Evolutionary conservation across 2,113 vertebrate genomes (phyloP).

Genomic region (Limnothrissa miodon): DNA sequence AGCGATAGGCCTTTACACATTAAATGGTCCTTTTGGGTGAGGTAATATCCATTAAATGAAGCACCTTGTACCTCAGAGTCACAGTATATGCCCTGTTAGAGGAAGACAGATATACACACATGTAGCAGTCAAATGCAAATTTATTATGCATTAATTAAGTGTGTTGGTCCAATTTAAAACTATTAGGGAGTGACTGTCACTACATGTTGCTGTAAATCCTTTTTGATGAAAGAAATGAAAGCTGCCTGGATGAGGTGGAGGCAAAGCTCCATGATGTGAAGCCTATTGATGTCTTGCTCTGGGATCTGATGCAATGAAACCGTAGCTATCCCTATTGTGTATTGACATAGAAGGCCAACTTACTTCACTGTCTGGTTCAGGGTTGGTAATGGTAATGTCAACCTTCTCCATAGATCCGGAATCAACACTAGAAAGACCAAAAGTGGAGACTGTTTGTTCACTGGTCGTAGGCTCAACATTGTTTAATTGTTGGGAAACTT

Average conservation of each 20-base stretch:
- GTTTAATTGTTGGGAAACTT: background rate
- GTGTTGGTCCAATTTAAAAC: no score
- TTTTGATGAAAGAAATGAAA: no score
- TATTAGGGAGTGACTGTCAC: no score
- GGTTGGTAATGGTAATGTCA: background rate
- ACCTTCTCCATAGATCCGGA: background rate
- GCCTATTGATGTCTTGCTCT: background rate
- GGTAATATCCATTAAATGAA: slow-evolving; percentile 55
- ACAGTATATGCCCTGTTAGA: background rate
- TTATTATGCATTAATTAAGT: background rate
- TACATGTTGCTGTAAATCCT: no score
- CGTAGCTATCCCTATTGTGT: background rate
- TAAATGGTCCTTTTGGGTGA: slow-evolving; percentile 69
- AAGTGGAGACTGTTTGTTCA: background rate
- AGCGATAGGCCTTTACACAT: slow-evolving; percentile 87
- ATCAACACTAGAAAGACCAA: background rate
- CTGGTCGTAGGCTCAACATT: background rate
- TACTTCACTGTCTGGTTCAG: background rate
- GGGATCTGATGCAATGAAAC: background rate
- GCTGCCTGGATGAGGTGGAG: no score
- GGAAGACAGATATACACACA: background rate
- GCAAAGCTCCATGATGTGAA: no score
- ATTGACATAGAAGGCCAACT: background rate
- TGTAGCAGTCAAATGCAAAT: background rate
- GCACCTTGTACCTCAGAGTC: slow-evolving; percentile 38